phyloP scores from a whole-genome alignment of 1,140 invertebrate species.

The Rhagoletis zephyria region DNA sequence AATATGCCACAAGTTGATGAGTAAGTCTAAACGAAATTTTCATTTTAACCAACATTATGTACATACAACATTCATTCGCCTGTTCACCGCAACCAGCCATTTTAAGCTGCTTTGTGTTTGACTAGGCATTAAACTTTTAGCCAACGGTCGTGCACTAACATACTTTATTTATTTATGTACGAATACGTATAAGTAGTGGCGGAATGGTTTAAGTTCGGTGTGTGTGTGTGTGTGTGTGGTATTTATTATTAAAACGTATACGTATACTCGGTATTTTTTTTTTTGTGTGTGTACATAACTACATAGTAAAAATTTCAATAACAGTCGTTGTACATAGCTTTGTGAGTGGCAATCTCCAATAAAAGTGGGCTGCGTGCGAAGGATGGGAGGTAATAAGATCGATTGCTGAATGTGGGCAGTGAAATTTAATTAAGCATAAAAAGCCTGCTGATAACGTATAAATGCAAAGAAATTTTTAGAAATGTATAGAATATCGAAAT shows the following conservation, averaged over 20 bases:
- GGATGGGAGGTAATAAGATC: neutral
- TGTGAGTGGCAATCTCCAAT: neutral
- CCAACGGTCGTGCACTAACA: neutral
- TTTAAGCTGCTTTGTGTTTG: neutral
- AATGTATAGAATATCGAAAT: neutral
- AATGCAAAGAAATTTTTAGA: neutral
- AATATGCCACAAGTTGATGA: conserved; percentile 89
- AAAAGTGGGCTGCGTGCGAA: neutral
- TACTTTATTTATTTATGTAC: neutral
- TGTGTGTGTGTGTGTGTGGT: neutral
- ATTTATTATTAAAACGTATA: conserved; percentile 33
- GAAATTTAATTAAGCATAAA: conserved; percentile 47
- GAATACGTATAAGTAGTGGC: neutral
- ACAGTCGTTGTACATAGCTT: neutral
- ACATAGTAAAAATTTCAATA: conserved; percentile 25
- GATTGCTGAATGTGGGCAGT: neutral
- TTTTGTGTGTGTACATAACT: neutral
- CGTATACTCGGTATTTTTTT: neutral
- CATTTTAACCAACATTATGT: neutral
- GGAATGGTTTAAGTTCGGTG: neutral
- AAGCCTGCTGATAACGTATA: neutral
- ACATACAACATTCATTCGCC: neutral
- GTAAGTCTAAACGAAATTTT: conserved; percentile 62
- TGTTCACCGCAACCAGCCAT: neutral
- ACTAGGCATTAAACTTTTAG: neutral